Base-by-base conservation (phyloP, 64 coral and sea anemone genomes). In the Astreopora myriophthalma region DNA sequence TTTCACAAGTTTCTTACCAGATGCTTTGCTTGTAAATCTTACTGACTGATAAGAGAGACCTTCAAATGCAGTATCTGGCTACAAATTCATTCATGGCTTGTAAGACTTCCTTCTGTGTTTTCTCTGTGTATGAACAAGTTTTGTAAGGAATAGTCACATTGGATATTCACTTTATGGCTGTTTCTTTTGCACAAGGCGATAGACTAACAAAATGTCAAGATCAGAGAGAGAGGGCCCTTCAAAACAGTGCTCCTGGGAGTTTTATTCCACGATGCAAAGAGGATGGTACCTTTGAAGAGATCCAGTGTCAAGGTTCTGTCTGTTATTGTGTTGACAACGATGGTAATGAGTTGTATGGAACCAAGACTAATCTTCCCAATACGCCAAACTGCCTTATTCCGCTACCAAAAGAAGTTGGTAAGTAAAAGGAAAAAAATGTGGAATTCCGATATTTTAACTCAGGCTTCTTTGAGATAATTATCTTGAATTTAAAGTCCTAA, bases 301-400 rank as follows among this genome's bases (percentile, higher is more conserved):
- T 96, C 10, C 95, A 96, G 87, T 96, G 95, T 64, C 80, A 75
- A 4, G 95, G 95, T 29, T 76, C 79, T 19, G 34, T 87, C 4
- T 96, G 95, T 87, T 96, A 78, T 65, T 96, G 95, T 90, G 91
- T 96, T 48, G 92, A 94, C 68, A 80, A 71, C 26, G 70, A 96
- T 66, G 95, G 95, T 25, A 74, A 80, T 40, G 90, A 92, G 68
- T 66, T 92, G 6, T 52, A 52, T 34, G 90, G 90, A 64, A 92
- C 90, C 37, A 72, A 83, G 69, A 83, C 83, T 28, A 85, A 25
- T 39, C 78, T 32, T 11, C 90, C 90, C 8, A 71, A 31, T 29
- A 64, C 68, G 30, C 44, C 90, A 29, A 86, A 92, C 35, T 92
- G 90, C 40, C 69, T 82, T 82, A 55, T 82, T 82, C 31, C 52